Base-by-base conservation (phyloP, 1,140 invertebrate species). In the Halyomorpha halys region DNA sequence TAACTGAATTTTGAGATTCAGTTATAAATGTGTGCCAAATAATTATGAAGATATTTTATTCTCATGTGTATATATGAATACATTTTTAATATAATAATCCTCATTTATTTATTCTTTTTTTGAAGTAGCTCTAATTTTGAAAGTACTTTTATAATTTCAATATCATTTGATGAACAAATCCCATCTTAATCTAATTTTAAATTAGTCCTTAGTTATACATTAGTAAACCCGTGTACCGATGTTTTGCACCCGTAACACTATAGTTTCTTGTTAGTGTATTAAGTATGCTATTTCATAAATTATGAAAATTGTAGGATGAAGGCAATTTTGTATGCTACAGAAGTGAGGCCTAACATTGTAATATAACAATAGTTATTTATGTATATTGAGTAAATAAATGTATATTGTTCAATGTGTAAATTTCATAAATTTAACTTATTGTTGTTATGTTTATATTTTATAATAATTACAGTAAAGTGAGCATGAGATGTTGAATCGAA, bases 271-370 rank as follows among this genome's bases (percentile, higher is more conserved):
- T n/a, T 23, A 39, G 23, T 56, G 18, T 56, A 56, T 19, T 14
- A 19, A 53, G 21, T 53, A 23, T 16, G 15, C 19, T 11, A 6
- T 21, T 56, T 16, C 23, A 25, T 25, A 56, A 56, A 5, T 49
- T 25, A 23, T 56, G 53, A 23, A 56, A 56, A 23, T 56, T 23
- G 18, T 56, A 23, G 18, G 21, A 23, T 27, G 23, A 56, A 56
- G 47, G 23, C 23, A 15, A 16, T 23, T 56, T 56, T 25, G 15
- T 23, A 23, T 25, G 18, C 23, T 56, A 25, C 53, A 56, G 53
- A 56, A 56, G 53, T 27, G 23, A 56, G 53, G 53, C 53, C 53
- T 56, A 56, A 56, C n/a, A 19, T 18, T 49, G 19, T 49, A 49
- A 19, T 18, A 49, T 49, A 49, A 49, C 19, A 19, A 21, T 25